Base-by-base conservation (phyloP, 2,888 invertebrate genomes). In the Eupeodes luniger region DNA sequence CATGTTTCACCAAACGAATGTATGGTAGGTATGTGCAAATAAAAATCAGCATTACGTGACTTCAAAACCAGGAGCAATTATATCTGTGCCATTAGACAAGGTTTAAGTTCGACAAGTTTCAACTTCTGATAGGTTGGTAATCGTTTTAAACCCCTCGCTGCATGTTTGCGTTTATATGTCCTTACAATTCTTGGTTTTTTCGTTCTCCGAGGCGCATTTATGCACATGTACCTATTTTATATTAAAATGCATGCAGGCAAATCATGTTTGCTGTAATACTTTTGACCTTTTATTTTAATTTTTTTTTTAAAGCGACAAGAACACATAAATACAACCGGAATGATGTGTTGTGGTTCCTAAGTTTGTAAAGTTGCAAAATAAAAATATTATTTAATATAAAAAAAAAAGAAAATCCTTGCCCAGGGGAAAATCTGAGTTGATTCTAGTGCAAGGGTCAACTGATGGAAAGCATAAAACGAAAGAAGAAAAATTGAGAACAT, bases 1-100 rank as follows among this genome's bases (percentile, higher is more conserved):
- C 53, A 53, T 36, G n/a, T 53, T 69, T 36, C 11, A 11, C 16
- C 9, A 16, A 14, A 40, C 34, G 44, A 57, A 49, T 9, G 1
- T 19, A 19, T 19, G 19, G 19, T 19, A 19, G 19, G 19, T 19
- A n/a, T 59, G 53, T 55, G 55, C 51, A 61, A 72, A 34, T 36
- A 40, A 62, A 77, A 74, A 67, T 78, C 67, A 47, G 72, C 27
- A 85, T 77, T 81, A 72, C 85, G 85, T 85, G 85, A 81, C 77
- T 27, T 62, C 47, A 34, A 77, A 36, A 11, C 53, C 16, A 53
- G 16, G 34, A 85, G 55, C 75, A 86, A 86, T 79, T 82, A 85
- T 66, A 86, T 70, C 47, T 27, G 55, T n/a, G 16, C 19, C 14
- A 57, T 55, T 55, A 70, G 44, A 57, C 55, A 57, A 57, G 7